A percentile compares a stretch with the other conserved stretches of the same genome.
Conservation (phyloP, 2,113 vertebrate species). For the Ceuthmochares aereus region DNA sequence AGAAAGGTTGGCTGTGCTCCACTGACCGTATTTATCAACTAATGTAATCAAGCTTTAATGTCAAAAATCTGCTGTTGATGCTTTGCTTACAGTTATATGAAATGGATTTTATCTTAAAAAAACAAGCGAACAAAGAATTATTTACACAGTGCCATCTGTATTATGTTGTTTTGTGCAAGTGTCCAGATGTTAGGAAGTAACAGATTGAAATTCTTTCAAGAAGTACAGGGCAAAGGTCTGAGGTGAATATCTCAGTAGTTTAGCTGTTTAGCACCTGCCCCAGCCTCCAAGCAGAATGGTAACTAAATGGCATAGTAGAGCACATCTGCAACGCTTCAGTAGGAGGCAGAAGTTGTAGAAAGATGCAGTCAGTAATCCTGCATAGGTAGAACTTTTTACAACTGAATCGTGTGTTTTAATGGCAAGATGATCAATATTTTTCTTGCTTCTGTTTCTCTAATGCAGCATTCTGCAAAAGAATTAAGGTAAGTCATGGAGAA, state of each 20-base stretch:
- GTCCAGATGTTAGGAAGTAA: not conserved
- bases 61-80: not conserved
- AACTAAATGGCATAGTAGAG: not conserved
- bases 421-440: slow-evolving; percentile 43
- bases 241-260: not conserved
- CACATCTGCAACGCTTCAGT: fast-evolving
- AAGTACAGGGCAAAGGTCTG: not conserved
- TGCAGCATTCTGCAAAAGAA: slow-evolving; percentile 55
- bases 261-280: not conserved
- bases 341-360: not conserved
- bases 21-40: not conserved
- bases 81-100: not conserved
- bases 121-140: not conserved
- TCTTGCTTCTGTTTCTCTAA: slow-evolving; percentile 70
- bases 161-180: not conserved
- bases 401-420: not conserved
- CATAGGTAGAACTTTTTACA: not conserved
- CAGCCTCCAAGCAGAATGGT: not conserved
- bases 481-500: slow-evolving; percentile 54
- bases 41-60: slow-evolving; percentile 9
- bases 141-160: not conserved
- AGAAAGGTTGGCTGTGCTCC: not conserved
- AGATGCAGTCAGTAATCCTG: not conserved
- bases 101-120: not conserved
- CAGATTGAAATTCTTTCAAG: not conserved